These are phyloP conservation scores for Buphagus erythrorhynchus DNA, from an alignment of 2,797 vertebrate species.

Conservation along the genomic window DNA sequence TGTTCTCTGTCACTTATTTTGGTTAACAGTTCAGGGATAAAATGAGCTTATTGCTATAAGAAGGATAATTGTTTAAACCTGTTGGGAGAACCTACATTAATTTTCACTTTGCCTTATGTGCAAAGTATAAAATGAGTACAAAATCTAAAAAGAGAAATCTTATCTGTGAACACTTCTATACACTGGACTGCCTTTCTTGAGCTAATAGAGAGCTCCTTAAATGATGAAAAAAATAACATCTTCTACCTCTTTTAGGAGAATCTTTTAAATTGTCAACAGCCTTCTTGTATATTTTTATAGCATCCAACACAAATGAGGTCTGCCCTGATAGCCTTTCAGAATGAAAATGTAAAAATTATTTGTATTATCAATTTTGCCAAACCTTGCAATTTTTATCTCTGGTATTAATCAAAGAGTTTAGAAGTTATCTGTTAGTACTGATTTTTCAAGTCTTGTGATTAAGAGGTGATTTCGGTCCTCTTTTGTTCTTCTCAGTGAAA, in stretches of 20 bases:
- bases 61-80: conserved; percentile 10
- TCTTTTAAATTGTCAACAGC: background rate
- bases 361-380: background rate
- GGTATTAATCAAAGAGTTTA: background rate
- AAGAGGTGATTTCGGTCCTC: background rate
- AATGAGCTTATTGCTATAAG: background rate
- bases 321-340: background rate
- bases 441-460: background rate
- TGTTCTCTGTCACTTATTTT: conserved; percentile 47
- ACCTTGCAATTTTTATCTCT: background rate
- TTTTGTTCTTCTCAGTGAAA: background rate
- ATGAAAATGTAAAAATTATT: background rate
- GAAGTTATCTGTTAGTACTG: background rate
- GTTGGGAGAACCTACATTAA: background rate
- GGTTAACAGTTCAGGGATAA: conserved; percentile 24
- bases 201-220: background rate
- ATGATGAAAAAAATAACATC: background rate
- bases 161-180: background rate
- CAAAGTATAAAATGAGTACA: background rate
- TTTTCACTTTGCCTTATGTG: conserved; percentile 21
- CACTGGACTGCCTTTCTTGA: background rate
- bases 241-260: background rate
- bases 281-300: background rate
- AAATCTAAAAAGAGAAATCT: background rate
- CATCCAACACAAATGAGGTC: background rate